Evolutionary conservation across 2,113 vertebrate species (phyloP).

Genomic region (Indicator indicator): DNA sequence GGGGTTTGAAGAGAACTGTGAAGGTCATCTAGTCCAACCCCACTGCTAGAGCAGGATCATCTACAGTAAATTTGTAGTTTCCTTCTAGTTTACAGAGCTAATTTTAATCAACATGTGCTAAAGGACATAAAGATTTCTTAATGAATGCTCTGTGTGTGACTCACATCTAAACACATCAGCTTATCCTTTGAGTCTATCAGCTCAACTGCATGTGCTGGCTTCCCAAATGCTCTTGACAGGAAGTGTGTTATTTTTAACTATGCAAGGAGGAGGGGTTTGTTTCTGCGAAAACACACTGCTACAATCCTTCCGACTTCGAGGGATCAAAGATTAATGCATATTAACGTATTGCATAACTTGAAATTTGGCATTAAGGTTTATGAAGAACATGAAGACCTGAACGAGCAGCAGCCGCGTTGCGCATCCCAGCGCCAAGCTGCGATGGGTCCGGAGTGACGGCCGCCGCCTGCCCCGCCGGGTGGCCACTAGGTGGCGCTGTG

Average conservation of each 20-base stretch:
- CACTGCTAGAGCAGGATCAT: no score
- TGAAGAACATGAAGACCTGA: fast-evolving
- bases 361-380: background rate
- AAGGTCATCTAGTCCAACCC: no score
- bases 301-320: fast-evolving
- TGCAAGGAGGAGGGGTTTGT: no score
- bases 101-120: background rate
- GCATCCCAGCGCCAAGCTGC: background rate
- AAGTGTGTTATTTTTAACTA: background rate
- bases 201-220: fast-evolving
- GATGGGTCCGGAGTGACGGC: background rate
- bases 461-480: background rate
- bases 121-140: background rate
- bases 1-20: no score
- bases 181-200: background rate
- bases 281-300: background rate
- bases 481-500: conserved; percentile 77
- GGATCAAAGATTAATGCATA: background rate
- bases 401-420: fast-evolving
- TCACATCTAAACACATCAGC: background rate
- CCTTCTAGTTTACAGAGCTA: background rate
- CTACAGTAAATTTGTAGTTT: background rate
- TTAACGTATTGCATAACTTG: background rate
- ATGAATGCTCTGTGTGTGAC: background rate
- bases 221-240: background rate